These are phyloP conservation scores for Quiscalus mexicanus DNA, from an alignment of 2,113 vertebrate genomes.

Conservation along the genomic window DNA sequence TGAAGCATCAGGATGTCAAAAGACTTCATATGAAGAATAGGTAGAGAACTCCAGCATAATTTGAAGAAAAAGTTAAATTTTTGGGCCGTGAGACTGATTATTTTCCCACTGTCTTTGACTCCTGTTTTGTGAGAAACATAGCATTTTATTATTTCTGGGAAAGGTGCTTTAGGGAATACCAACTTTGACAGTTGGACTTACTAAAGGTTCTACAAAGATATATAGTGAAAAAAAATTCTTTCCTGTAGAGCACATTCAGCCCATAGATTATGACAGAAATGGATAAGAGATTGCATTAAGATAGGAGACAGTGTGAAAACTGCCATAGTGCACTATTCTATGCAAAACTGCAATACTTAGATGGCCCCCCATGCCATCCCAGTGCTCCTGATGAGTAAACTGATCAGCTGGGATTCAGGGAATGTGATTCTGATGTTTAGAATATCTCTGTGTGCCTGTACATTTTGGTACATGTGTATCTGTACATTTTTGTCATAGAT, in stretches of 20 bases:
- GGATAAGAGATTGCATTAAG: not conserved
- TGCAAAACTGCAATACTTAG: not conserved
- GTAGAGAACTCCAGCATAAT: not conserved
- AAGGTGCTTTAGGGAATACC: not conserved
- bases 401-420: not conserved
- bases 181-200: not conserved
- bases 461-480: not conserved
- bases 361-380: not conserved
- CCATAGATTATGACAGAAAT: not conserved
- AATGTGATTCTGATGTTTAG: not conserved
- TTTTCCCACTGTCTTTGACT: not conserved
- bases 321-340: fast-evolving
- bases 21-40: not conserved
- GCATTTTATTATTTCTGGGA: not conserved
- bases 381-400: not conserved
- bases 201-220: not conserved
- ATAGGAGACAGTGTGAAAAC: not conserved
- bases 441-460: not conserved
- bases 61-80: not conserved
- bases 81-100: not conserved
- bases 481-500: not conserved
- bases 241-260: not conserved
- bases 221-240: not conserved
- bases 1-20: not conserved
- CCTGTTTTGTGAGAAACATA: not conserved